A percentile compares a stretch with the other conserved stretches of the same genome.
Conservation (phyloP, 2,113 vertebrate genomes). For the Neogale vison region DNA sequence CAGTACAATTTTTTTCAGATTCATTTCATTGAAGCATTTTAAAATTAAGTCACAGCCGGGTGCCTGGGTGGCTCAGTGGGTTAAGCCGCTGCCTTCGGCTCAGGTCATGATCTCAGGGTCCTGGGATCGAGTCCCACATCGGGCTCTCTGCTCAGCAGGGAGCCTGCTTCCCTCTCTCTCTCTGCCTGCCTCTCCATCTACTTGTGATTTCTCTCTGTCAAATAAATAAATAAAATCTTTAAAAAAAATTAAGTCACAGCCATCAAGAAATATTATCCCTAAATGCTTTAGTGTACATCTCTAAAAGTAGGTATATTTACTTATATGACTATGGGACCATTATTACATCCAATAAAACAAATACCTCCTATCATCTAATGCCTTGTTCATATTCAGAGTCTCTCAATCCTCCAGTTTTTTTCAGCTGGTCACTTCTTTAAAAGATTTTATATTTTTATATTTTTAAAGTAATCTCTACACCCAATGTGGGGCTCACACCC, state of each 20-base stretch:
- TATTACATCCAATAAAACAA: background rate
- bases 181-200: too few relatives aligned
- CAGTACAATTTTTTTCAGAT: background rate
- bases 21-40: background rate
- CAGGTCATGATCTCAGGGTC: too few relatives aligned
- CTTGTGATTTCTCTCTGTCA: too few relatives aligned
- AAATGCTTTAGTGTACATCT: background rate
- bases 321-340: background rate
- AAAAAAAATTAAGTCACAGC: constrained; percentile 21
- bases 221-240: too few relatives aligned
- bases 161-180: too few relatives aligned
- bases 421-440: background rate
- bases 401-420: background rate
- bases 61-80: too few relatives aligned
- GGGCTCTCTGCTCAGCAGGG: too few relatives aligned
- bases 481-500: background rate
- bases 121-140: too few relatives aligned
- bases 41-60: constrained; percentile 16
- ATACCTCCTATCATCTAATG: background rate
- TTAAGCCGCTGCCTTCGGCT: too few relatives aligned
- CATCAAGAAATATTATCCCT: background rate
- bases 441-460: background rate
- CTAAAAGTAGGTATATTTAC: constrained; percentile 42
- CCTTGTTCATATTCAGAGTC: constrained; percentile 9
- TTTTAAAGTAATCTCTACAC: background rate